Evolutionary conservation across 1,140 invertebrate species (phyloP), one percentile per base, ranked within the genome.

Genomic region (Tachypleus tridentatus): DNA sequence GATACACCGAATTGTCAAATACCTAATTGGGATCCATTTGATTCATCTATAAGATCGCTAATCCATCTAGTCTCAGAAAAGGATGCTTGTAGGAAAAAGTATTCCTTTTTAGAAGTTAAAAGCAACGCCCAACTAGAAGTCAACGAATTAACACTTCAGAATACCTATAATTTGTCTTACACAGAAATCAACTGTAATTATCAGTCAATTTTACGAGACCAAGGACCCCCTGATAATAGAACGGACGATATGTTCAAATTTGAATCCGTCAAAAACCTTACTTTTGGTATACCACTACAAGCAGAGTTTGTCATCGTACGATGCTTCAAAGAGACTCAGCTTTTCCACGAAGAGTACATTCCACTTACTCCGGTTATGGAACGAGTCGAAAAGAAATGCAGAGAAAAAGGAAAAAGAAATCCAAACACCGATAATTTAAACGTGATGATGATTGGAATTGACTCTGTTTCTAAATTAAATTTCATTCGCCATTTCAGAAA

Each of bases 1-100:
- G 84, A 83, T 75, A 87, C 82, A 70, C 76, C 83, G 3, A 86
- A 87, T 49, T 94, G 91, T 73, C 83, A 83, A 3, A 90, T 93
- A 70, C 88, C 89, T 2, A 82, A 83, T 6, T 79, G 92, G 60
- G 82, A 86, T 68, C 83, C 88, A 0, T 83, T 84, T 58, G 87
- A 91, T 66, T 74, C 79, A 9, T 83, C 85, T 29, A 83, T 87
- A 10, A 79, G 59, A 4, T 59, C 58, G 8, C 60, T 65, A 7
- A 81, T 86, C 29, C 79, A 80, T 29, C 29, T 29, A 50, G 60
- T 60, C 8, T 6, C 51, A 29, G 60, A 63, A 49, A 29, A 47
- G 4, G 61, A 62, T 50, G 48, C 51, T 3, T 65, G 64, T 10
- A 47, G 29, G 29, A 29, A 29, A 29, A 29, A 29, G 48, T 9